Percentiles rank a stretch among this genome's conserved stretches.
phyloP scores from a whole-genome alignment of 2,797 vertebrate species.

The Dallia pectoralis region DNA sequence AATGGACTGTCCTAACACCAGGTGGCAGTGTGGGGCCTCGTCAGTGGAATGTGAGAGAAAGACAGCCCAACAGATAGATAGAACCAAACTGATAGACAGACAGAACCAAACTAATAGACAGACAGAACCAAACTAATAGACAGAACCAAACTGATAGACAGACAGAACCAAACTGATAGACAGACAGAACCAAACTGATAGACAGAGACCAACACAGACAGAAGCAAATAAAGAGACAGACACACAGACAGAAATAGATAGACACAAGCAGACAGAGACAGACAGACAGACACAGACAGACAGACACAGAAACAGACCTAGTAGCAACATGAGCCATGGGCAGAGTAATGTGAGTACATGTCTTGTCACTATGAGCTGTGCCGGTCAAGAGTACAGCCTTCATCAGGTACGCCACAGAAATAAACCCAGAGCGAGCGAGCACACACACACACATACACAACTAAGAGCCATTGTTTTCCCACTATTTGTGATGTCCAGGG shows the following conservation, averaged over 20 bases:
- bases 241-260: too few relatives aligned
- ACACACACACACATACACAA: background rate
- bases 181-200: background rate
- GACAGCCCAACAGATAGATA: too few relatives aligned
- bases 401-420: conserved; percentile 78
- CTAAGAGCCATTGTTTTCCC: background rate
- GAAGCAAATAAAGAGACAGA: background rate
- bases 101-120: background rate
- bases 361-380: conserved; percentile 79
- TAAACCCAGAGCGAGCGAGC: conserved; percentile 66
- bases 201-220: too few relatives aligned
- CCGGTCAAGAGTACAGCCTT: conserved; percentile 80
- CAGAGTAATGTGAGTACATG: conserved; percentile 78
- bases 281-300: too few relatives aligned
- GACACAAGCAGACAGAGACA: too few relatives aligned
- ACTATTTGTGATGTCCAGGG: background rate
- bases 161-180: too few relatives aligned
- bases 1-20: conserved; percentile 57
- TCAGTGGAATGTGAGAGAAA: conserved; percentile 31
- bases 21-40: conserved; percentile 68
- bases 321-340: conserved; percentile 67
- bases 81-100: too few relatives aligned
- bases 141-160: too few relatives aligned
- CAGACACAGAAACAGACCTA: background rate
- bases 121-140: too few relatives aligned